Base-by-base conservation (phyloP, 2,797 vertebrate genomes). In the Oryzias sinensis region DNA sequence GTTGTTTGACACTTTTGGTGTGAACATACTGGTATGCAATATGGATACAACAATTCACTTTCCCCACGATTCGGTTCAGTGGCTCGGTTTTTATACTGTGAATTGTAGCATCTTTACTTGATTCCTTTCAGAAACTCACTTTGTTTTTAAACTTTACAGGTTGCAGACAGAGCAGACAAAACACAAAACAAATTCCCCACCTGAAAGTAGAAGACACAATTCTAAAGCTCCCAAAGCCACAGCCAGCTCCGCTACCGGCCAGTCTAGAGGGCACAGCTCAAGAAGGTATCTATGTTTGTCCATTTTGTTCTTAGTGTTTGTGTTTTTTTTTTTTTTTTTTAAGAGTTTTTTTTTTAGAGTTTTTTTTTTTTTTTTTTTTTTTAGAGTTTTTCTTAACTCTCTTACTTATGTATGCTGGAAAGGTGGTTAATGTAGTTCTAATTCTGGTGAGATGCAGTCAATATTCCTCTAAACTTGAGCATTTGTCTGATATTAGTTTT, bases 131-230 rank as follows among this genome's bases (percentile, higher is more conserved):
- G 51, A 82, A 74, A 84, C 75, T 77, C 72, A 86, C 82, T 76
- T 56, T 86, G 69, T 88, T 72, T 93, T 95, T 91, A 91, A 95
- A 91, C 92, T 93, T 95, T 93, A 93, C 95, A 98, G 97, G 95
- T 98, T 96, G 94, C 96, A 97, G 88, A 95, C 96, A 95, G 97
- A 97, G 93, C 95, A 98, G 94, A 93, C 94, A 93, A 98, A 98
- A 93, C 93, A 95, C 92, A 98, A 98, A 94, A 93, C 94, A 93
- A 95, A 94, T 97, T 98, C 94, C 94, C 95, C 94, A 93, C 94
- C 97, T 94, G 96, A 99, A 94, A 97, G 91, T 95, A 98, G 94
- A 97, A 96, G 95, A 95, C 93, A 94, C 93, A 93, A 95, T 94
- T 94, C 94, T 94, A 98, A 98, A 94, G 93, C 95, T 95, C 93